Evolutionary conservation across 1,140 invertebrate species (phyloP), one percentile per base, ranked within the genome.

Genomic region (Drosophila chauvacae): DNA sequence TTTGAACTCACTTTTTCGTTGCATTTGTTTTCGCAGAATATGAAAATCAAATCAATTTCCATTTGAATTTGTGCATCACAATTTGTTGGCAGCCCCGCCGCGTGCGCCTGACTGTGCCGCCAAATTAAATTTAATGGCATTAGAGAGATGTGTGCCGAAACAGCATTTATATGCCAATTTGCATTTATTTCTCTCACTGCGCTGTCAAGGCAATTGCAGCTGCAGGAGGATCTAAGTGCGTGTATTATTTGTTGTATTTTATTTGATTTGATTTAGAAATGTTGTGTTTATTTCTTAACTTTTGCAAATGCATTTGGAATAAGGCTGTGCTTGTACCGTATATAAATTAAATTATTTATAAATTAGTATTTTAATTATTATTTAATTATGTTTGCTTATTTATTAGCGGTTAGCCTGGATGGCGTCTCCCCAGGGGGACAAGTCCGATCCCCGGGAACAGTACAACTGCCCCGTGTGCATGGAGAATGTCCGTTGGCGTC

Each of bases 21-120:
- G 11, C 7, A 39, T 39, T 56, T 16, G 13, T 39, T 23, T 9
- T 9, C 16, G 14, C 44, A 3, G 35, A 55, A 56, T 69, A 72
- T 72, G 68, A 50, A 60, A 73, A 73, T 72, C 65, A 60, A 72
- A 71, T 72, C 51, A 71, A 58, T 73, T 60, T 72, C 55, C 37
- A 73, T 72, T 73, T 51, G 56, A 73, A 60, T 60, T 73, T 72
- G 55, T 51, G 70, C 68, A 73, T 51, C 42, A 72, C 45, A 72
- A 72, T 71, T 72, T 51, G 42, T 30, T 23, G 53, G 26, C 55
- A n/a, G 56, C 3, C 23, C 23, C 7, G 16, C 33, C 35, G 35
- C 35, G 44, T 47, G 18, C 45, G 55, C 53, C n/a, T 59, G 42
- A 48, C 28, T 69, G 62, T 47, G 20, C 10, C 28, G 45, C 63